Conservation (phyloP, 2,797 vertebrate genomes). For the Alectoris magna region DNA sequence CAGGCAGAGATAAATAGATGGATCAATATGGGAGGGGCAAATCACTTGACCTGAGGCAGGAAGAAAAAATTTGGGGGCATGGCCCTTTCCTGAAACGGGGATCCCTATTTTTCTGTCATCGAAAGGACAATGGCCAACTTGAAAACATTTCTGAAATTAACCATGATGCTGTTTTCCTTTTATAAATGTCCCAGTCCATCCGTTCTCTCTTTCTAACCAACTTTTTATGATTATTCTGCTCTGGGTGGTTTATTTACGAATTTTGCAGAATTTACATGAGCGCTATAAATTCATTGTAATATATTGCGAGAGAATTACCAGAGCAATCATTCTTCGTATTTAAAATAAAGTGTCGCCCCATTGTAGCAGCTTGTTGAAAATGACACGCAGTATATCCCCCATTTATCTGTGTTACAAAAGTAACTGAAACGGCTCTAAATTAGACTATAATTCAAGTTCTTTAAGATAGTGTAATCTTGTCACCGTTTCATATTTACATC, state of each 20-base stretch:
- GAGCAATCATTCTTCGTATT: neutral
- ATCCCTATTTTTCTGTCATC: constrained; percentile 49
- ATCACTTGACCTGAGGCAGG: constrained; percentile 68
- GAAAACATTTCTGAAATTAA: constrained; percentile 59
- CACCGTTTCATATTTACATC: neutral
- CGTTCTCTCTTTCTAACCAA: neutral
- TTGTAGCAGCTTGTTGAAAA: neutral
- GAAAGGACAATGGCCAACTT: constrained; percentile 9
- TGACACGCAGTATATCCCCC: neutral
- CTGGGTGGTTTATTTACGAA: neutral
- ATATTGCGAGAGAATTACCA: neutral
- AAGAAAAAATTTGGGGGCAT: constrained; percentile 55
- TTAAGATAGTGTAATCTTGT: neutral
- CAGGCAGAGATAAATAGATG: constrained; percentile 61
- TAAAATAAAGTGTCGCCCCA: neutral
- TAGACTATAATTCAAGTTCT: neutral
- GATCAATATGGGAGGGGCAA: constrained; percentile 69
- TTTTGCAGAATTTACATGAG: neutral
- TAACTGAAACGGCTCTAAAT: neutral
- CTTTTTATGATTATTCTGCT: neutral
- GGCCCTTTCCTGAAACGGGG: constrained; percentile 33
- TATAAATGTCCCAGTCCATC: neutral
- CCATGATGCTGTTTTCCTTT: neutral
- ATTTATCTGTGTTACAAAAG: neutral
- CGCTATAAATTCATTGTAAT: neutral